phyloP scores from a whole-genome alignment of 2,113 vertebrate species.

The Eupsittula cactorum region DNA sequence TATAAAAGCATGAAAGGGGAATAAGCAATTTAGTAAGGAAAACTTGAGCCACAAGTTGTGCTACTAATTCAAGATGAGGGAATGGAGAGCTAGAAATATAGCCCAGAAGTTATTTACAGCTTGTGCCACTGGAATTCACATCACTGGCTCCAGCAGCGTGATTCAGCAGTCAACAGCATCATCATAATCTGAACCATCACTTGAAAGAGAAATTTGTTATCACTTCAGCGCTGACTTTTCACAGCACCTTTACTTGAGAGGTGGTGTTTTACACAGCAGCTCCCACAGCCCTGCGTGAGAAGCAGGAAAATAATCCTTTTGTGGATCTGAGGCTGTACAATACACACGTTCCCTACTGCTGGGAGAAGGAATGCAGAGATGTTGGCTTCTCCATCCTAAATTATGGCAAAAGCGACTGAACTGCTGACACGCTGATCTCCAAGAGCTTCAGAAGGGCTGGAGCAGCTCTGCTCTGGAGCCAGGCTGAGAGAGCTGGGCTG shows the following conservation, averaged over 20 bases:
- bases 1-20: neutral
- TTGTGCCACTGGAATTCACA: neutral
- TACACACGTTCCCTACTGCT: fast-evolving
- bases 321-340: neutral
- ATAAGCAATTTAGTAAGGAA: neutral
- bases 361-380: neutral
- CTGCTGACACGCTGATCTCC: neutral
- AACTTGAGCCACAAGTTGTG: neutral
- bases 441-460: neutral
- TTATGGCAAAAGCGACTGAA: neutral
- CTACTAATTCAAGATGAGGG: neutral
- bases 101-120: neutral
- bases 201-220: neutral
- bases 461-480: neutral
- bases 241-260: neutral
- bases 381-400: fast-evolving
- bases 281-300: neutral
- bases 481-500: neutral
- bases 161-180: neutral
- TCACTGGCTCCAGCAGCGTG: neutral
- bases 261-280: neutral
- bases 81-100: neutral
- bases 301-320: neutral
- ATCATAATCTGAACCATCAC: neutral
- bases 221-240: neutral